These are phyloP conservation scores for Oxyruncus cristatus DNA, from an alignment of 2,113 vertebrate genomes.

Conservation along the genomic window DNA sequence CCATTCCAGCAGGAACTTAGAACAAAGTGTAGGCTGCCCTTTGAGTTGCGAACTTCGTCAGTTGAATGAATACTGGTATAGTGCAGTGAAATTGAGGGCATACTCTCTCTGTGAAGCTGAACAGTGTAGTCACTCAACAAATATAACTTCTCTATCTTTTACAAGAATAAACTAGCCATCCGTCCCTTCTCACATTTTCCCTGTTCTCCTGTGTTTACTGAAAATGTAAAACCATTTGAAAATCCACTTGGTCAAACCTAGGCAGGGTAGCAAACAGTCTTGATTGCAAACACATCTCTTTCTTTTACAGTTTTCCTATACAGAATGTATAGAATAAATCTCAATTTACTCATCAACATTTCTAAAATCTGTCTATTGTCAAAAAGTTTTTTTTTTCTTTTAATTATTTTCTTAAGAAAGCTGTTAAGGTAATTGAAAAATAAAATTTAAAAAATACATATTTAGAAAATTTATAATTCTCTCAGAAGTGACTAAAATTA, in stretches of 20 bases:
- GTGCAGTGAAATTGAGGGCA: constrained; percentile 79
- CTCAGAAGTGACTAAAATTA: neutral
- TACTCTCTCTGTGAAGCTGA: constrained; percentile 70
- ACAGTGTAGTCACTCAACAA: constrained; percentile 68
- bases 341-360: neutral
- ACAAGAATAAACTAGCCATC: constrained; percentile 44
- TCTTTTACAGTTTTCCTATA: neutral
- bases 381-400: neutral
- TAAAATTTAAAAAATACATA: neutral
- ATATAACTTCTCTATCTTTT: constrained; percentile 72
- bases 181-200: neutral
- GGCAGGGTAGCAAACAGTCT: neutral
- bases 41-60: constrained; percentile 80
- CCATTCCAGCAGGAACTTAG: constrained; percentile 79
- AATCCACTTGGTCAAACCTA: constrained; percentile 31
- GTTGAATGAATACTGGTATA: constrained; percentile 71
- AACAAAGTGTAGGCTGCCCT: constrained; percentile 80
- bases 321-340: neutral
- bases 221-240: constrained; percentile 55
- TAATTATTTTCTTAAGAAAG: neutral
- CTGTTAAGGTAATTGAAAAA: neutral
- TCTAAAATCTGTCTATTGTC: neutral
- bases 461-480: neutral
- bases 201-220: neutral
- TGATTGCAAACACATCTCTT: neutral